Percentiles rank a stretch among this genome's conserved stretches.
phyloP scores from a whole-genome alignment of 1,140 invertebrate species.

The Scaptomyza montana region DNA sequence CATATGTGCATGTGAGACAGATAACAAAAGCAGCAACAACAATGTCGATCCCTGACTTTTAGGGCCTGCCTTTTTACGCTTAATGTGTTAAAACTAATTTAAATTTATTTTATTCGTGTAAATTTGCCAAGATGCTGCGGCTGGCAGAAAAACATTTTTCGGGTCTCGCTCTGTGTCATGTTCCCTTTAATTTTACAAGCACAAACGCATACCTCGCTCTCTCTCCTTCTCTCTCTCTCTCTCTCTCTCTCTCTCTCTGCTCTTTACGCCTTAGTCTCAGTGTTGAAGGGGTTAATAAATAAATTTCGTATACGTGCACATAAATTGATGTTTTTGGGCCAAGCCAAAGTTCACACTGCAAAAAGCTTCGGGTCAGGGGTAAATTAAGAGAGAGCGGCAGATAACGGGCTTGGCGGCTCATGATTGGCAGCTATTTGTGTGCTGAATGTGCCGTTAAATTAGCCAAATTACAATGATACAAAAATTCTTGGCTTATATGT shows the following conservation, averaged over 20 bases:
- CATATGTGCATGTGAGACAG: background rate
- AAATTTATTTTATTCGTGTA: slow-evolving; percentile 78
- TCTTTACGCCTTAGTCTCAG: slow-evolving; percentile 9
- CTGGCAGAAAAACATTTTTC: slow-evolving; percentile 52
- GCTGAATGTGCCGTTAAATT: slow-evolving; percentile 71
- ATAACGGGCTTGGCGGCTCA: background rate
- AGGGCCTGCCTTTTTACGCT: slow-evolving; percentile 73
- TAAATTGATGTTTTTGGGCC: slow-evolving; percentile 63
- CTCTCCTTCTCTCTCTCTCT: background rate
- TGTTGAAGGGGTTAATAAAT: slow-evolving; percentile 80
- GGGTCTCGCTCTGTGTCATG: slow-evolving; percentile 18
- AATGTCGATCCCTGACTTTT: slow-evolving; percentile 70
- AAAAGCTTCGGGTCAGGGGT: slow-evolving; percentile 39
- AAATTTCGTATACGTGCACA: slow-evolving; percentile 81
- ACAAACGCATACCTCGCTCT: background rate
- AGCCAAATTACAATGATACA: slow-evolving; percentile 59
- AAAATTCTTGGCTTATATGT: slow-evolving; percentile 20
- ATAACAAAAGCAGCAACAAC: slow-evolving; percentile 32
- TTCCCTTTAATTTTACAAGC: background rate
- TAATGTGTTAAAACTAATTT: slow-evolving; percentile 83
- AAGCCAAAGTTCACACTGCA: slow-evolving; percentile 69
- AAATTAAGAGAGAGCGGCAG: slow-evolving; percentile 30
- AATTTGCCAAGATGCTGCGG: slow-evolving; percentile 62
- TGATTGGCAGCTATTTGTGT: slow-evolving; percentile 72
- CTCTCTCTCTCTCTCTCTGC: too few relatives aligned